A percentile compares a stretch with the other conserved stretches of the same genome.
These are phyloP conservation scores for Lerema accius DNA, from an alignment of 1,140 invertebrate genomes.

Conservation along the genomic window DNA sequence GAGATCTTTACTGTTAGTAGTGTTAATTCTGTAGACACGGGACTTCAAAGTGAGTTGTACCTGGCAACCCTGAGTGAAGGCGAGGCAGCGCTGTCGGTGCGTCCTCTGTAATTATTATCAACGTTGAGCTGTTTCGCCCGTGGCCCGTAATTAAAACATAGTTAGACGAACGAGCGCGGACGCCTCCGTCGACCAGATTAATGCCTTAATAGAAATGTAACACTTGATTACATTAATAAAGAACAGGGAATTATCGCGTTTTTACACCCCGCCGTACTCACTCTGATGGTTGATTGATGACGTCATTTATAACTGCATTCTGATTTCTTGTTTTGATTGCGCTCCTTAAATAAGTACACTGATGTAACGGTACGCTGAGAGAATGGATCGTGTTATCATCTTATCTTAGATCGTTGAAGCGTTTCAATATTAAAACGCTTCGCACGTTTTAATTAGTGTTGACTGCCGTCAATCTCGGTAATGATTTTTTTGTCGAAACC, in stretches of 20 bases:
- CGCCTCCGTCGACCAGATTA: slow-evolving; percentile 63
- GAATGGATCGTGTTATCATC: slow-evolving; percentile 19
- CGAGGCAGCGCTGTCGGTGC: slow-evolving; percentile 49
- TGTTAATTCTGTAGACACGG: too few relatives aligned
- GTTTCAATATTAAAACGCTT: slow-evolving; percentile 19
- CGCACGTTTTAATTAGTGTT: slow-evolving; percentile 27
- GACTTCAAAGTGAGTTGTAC: background rate
- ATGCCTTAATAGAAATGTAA: slow-evolving; percentile 76
- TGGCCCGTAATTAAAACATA: slow-evolving; percentile 76
- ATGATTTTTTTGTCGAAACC: slow-evolving; percentile 10
- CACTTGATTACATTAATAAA: slow-evolving; percentile 71
- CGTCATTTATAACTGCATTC: slow-evolving; percentile 41
- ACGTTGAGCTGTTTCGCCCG: slow-evolving; percentile 64
- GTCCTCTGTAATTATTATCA: slow-evolving; percentile 70
- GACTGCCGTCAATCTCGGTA: slow-evolving; percentile 15
- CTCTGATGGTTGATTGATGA: slow-evolving; percentile 54
- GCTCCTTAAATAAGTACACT: slow-evolving; percentile 3
- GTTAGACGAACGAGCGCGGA: slow-evolving; percentile 59
- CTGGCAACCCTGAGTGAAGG: slow-evolving; percentile 39
- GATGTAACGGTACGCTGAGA: slow-evolving; percentile 29
- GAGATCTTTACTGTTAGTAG: too few relatives aligned
- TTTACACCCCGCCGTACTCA: slow-evolving; percentile 42
- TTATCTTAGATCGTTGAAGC: slow-evolving; percentile 18
- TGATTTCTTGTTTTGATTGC: slow-evolving; percentile 23
- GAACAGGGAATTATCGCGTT: slow-evolving; percentile 58